phyloP scores from a whole-genome alignment of 2,797 vertebrate species.

The Sarcoramphus papa region DNA sequence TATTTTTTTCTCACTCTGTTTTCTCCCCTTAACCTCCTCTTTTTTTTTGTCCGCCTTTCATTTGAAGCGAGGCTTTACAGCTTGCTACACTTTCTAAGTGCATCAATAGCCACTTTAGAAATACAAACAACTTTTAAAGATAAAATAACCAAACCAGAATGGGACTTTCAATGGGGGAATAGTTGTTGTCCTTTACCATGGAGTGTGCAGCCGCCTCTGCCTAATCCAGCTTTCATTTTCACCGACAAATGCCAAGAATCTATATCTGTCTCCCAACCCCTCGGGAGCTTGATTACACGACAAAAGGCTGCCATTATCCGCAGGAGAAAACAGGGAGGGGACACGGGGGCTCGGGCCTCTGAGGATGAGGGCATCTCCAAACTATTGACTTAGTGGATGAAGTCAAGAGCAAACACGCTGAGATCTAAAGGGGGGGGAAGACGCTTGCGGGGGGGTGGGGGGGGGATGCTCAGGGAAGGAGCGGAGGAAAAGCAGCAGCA shows the following conservation, averaged over 20 bases:
- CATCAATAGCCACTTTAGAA: constrained; percentile 87
- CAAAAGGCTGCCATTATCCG: constrained; percentile 89
- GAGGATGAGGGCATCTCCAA: constrained; percentile 66
- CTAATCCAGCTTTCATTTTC: constrained; percentile 96
- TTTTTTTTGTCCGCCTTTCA: background rate
- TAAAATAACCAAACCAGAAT: constrained; percentile 84
- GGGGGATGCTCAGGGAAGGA: background rate
- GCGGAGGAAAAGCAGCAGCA: background rate
- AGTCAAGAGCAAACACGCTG: constrained; percentile 75
- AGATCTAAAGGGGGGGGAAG: constrained; percentile 35
- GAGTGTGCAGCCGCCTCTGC: constrained; percentile 87
- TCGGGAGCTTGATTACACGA: constrained; percentile 92
- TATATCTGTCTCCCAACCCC: constrained; percentile 85
- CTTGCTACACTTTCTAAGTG: constrained; percentile 71
- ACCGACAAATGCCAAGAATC: constrained; percentile 93
- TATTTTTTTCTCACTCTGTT: constrained; percentile 22
- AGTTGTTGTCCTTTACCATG: constrained; percentile 86
- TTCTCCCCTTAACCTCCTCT: constrained; percentile 26
- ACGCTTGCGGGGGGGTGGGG: background rate
- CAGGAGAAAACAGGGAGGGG: constrained; percentile 79
- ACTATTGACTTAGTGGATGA: constrained; percentile 79
- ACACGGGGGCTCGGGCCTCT: constrained; percentile 73
- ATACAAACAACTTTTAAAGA: constrained; percentile 94
- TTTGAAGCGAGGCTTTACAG: constrained; percentile 64
- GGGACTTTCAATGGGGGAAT: constrained; percentile 80